These are phyloP conservation scores for Acrobasis suavella DNA, from an alignment of 2,888 invertebrate species.

Conservation along the genomic window DNA sequence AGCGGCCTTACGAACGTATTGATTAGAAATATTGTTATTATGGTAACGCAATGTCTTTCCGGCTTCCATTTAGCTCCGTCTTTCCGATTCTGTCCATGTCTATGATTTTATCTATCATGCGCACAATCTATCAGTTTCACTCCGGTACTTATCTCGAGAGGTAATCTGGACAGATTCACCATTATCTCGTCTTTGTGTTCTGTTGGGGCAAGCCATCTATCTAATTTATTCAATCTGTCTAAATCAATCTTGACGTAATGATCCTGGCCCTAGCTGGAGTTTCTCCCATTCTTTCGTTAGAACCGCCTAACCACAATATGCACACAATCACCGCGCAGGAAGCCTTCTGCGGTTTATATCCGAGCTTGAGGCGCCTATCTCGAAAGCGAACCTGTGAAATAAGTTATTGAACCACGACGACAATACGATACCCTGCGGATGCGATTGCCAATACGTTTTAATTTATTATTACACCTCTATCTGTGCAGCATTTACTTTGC, in stretches of 20 bases:
- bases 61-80: constrained; percentile 23
- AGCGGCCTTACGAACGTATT: constrained; percentile 50
- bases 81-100: constrained; percentile 27
- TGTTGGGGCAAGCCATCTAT: constrained; percentile 34
- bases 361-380: constrained; percentile 60
- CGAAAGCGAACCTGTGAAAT: constrained; percentile 79
- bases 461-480: constrained; percentile 37
- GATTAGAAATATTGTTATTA: constrained; percentile 53
- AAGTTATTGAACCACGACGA: constrained; percentile 73
- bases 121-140: constrained; percentile 50
- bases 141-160: constrained; percentile 50
- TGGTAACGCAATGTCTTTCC: constrained; percentile 31
- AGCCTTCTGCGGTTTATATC: constrained; percentile 67
- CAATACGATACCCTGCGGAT: constrained; percentile 63
- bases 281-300: constrained; percentile 51
- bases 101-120: constrained; percentile 35
- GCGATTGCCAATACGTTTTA: constrained; percentile 52
- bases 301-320: constrained; percentile 39
- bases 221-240: constrained; percentile 45
- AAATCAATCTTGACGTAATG: constrained; percentile 55
- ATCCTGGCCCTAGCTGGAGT: constrained; percentile 47
- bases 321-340: constrained; percentile 55
- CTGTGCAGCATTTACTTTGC: constrained; percentile 16
- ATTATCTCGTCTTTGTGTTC: constrained; percentile 50
- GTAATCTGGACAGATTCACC: constrained; percentile 50